phyloP scores from a whole-genome alignment of 2,888 invertebrate genomes.

The Diarsia brunnea region DNA sequence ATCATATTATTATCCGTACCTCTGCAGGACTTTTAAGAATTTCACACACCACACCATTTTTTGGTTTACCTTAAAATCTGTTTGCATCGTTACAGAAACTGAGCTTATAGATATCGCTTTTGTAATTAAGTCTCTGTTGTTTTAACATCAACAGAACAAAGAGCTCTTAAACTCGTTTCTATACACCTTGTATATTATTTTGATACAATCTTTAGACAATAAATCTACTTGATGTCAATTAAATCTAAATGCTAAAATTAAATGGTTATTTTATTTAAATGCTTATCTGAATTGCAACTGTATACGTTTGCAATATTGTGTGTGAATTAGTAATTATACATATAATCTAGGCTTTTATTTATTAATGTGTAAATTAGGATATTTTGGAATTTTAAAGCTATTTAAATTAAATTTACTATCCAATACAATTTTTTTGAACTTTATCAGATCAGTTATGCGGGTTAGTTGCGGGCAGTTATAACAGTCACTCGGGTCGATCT shows the following conservation, averaged over 20 bases:
- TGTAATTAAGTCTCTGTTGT: constrained; percentile 34
- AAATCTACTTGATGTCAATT: constrained; percentile 69
- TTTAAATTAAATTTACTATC: not conserved
- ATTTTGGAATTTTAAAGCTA: constrained; percentile 5
- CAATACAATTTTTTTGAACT: not conserved
- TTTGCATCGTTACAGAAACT: constrained; percentile 1
- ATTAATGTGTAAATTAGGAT: not conserved
- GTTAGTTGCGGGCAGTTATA: no score
- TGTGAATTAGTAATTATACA: constrained; percentile 38
- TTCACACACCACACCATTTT: not conserved
- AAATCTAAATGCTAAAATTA: constrained; percentile 49
- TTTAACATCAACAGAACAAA: constrained; percentile 24
- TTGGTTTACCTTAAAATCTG: not conserved
- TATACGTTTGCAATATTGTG: constrained; percentile 30
- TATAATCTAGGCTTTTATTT: constrained; percentile 10
- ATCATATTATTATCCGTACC: no score
- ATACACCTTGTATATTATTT: constrained; percentile 32
- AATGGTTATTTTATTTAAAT: constrained; percentile 68
- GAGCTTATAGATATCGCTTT: not conserved
- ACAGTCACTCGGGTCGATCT: no score
- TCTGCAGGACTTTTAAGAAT: not conserved
- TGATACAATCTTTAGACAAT: constrained; percentile 64
- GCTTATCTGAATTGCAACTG: constrained; percentile 39
- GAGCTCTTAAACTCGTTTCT: constrained; percentile 48
- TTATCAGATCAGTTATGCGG: no score